Conservation (phyloP, 64 coral and sea anemone genomes). For the Pocillopora damicornis region DNA sequence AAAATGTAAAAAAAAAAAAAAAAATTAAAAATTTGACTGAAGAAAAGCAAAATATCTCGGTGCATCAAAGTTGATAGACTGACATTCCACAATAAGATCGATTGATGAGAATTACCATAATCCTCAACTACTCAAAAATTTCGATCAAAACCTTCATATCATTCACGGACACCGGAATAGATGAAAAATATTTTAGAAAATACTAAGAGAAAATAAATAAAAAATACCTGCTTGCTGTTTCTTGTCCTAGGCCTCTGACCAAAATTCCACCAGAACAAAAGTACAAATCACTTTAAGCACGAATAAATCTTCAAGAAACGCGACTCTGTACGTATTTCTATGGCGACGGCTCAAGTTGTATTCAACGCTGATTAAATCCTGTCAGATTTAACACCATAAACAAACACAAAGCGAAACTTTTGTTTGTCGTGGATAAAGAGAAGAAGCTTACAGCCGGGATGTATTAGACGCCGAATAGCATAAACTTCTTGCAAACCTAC, state of each 20-base stretch:
- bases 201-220: neutral
- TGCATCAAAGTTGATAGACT: too few species aligned
- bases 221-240: neutral
- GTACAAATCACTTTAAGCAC: neutral
- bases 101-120: neutral
- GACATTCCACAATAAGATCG: too few species aligned
- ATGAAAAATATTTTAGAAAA: neutral
- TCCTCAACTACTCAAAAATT: neutral
- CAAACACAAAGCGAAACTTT: conserved; percentile 1
- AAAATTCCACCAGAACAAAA: neutral
- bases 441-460: neutral
- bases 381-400: conserved; percentile 19
- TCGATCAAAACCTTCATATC: neutral
- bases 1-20: too few species aligned
- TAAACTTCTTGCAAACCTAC: too few species aligned
- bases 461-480: neutral
- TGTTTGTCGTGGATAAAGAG: conserved; percentile 8
- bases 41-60: too few species aligned
- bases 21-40: too few species aligned
- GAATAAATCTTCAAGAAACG: conserved; percentile 27
- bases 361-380: conserved; percentile 12
- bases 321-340: conserved; percentile 16
- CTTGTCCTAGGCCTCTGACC: neutral
- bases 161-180: neutral
- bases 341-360: neutral